These are phyloP conservation scores for Heteromormyrus szaboi DNA, from an alignment of 2,797 vertebrate species.

Conservation along the genomic window DNA sequence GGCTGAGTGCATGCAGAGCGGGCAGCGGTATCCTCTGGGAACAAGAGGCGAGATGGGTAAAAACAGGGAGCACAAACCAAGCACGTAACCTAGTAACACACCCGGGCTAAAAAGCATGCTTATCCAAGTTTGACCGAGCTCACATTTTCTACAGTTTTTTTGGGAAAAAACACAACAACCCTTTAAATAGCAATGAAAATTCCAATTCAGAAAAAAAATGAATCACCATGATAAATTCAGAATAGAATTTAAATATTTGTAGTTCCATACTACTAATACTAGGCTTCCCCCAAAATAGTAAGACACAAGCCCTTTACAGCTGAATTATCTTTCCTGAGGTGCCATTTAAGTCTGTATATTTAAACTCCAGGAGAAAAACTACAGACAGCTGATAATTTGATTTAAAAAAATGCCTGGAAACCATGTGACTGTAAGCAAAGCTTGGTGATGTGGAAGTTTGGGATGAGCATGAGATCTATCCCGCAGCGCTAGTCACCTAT, in stretches of 20 bases:
- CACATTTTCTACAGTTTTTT: not conserved
- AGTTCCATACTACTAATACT: not conserved
- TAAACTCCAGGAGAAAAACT: not conserved
- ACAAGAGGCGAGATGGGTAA: not conserved
- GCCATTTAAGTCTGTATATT: not conserved
- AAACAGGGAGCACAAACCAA: not conserved
- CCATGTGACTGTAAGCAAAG: not conserved
- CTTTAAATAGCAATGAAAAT: not conserved
- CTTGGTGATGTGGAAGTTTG: not conserved
- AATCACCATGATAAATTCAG: not conserved
- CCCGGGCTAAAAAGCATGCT: not conserved
- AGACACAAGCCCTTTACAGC: not conserved
- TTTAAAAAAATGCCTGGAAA: not conserved
- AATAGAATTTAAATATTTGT: not conserved
- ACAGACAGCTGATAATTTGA: not conserved
- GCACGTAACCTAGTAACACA: not conserved
- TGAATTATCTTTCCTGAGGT: not conserved
- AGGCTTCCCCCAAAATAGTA: not conserved
- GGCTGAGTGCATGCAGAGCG: constrained; percentile 86
- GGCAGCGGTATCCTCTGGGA: constrained; percentile 81
- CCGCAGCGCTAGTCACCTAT: not conserved
- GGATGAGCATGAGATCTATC: not conserved
- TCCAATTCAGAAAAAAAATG: not conserved
- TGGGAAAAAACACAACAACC: not conserved
- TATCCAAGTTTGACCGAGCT: not conserved